Conservation (phyloP, 2,113 vertebrate genomes). For the Phyllostomus discolor region DNA sequence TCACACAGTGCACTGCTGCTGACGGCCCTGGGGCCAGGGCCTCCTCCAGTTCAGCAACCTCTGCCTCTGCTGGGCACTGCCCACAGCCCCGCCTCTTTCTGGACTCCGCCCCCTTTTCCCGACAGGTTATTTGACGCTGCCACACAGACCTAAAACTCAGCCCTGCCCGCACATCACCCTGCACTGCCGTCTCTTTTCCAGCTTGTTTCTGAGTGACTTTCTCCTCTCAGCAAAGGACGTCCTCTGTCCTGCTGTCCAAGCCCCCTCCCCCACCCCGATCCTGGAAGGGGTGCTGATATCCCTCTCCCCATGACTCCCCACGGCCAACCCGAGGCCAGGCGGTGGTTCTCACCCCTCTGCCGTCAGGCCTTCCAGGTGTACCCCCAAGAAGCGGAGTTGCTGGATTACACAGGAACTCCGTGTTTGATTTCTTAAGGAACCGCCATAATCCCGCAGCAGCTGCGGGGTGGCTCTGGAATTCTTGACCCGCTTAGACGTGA, state of each 20-base stretch:
- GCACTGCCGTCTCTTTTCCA: rapidly evolving
- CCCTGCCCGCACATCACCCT: neutral
- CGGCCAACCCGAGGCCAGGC: neutral
- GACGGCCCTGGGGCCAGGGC: neutral
- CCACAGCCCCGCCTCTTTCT: neutral
- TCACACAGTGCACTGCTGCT: neutral
- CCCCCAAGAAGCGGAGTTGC: neutral
- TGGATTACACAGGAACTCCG: neutral
- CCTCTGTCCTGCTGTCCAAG: neutral
- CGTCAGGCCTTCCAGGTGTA: too few species aligned
- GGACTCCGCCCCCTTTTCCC: neutral
- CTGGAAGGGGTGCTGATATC: neutral
- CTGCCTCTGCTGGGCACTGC: neutral
- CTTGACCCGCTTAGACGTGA: neutral
- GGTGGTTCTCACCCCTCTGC: neutral
- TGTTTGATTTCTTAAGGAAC: neutral
- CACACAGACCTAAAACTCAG: rapidly evolving
- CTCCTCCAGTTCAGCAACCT: neutral
- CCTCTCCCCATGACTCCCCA: neutral
- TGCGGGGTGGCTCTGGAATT: neutral
- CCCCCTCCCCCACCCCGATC: too few species aligned
- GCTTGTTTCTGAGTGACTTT: neutral
- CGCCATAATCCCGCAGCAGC: neutral
- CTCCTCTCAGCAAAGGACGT: neutral
- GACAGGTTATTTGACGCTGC: neutral